These are phyloP conservation scores for Stenchaetothrips biformis DNA, from an alignment of 2,888 invertebrate genomes.

Conservation along the genomic window DNA sequence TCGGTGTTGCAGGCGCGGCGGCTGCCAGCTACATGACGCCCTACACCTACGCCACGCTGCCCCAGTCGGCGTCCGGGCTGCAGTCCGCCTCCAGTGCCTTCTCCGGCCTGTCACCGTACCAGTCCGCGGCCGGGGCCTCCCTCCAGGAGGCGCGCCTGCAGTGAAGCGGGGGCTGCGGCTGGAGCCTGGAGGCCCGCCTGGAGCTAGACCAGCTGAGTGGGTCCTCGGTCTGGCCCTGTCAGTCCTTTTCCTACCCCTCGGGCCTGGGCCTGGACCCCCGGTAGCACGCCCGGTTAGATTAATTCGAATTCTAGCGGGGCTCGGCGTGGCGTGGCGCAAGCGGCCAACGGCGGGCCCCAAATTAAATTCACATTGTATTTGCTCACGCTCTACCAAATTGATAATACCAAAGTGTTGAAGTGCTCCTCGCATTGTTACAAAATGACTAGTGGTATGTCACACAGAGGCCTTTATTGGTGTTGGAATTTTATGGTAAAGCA, in stretches of 20 bases:
- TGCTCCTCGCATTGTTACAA: neutral
- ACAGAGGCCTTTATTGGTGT: neutral
- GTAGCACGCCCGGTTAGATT: neutral
- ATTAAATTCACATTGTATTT: constrained; percentile 12
- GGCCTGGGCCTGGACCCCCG: too few species aligned
- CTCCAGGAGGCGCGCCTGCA: constrained; percentile 75
- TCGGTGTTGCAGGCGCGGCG: constrained; percentile 46
- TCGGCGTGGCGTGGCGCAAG: neutral
- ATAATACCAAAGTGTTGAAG: constrained; percentile 22
- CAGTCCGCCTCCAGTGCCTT: constrained; percentile 52
- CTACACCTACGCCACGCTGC: constrained; percentile 66
- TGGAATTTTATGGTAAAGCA: neutral
- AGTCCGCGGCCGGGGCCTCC: constrained; percentile 57
- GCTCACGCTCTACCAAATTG: constrained; percentile 22
- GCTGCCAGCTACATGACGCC: constrained; percentile 69
- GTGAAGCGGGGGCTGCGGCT: constrained; percentile 44
- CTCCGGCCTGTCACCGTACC: constrained; percentile 57
- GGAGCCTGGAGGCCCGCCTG: constrained; percentile 32
- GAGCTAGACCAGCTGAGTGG: too few species aligned
- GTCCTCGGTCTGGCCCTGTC: too few species aligned
- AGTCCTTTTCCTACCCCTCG: too few species aligned
- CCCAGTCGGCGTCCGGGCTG: constrained; percentile 57
- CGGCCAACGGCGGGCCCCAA: neutral
- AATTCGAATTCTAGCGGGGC: constrained; percentile 14
- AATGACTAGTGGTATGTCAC: neutral